Base-by-base conservation (phyloP, 1,140 invertebrate species). In the Drosophila malerkotliana region DNA sequence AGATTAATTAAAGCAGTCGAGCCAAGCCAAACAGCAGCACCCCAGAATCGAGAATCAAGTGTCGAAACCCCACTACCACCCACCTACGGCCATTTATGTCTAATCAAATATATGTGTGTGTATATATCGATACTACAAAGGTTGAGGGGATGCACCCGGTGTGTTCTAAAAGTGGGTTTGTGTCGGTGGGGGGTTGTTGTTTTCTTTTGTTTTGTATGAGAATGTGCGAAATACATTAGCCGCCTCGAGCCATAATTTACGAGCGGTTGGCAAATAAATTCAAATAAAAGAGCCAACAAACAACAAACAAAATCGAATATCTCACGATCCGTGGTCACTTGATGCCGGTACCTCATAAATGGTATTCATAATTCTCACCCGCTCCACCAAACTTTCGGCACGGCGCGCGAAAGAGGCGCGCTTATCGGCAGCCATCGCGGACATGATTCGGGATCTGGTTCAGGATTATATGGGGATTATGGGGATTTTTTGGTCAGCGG, bases 341-440 rank as follows among this genome's bases (percentile, higher is more conserved):
- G 72, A 91, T 91, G 85, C 80, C 81, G 77, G 45, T 84, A 84
- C 91, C 91, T 92, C 91, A 61, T 90, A 92, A 53, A 92, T 92
- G 76, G 88, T 90, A 69, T 92, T 92, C 79, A 92, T 74, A 74
- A 91, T 67, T 92, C 91, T 92, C 91, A 92, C 91, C 91, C 91
- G 73, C 90, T 92, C 91, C 72, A 92, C 73, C 54, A 92, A 64
- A 69, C 90, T 91, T 34, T 92, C 91, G 28, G 91, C 91, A 39
- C 91, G 88, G n/a, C 91, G 79, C 53, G 91, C 91, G 76, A 92
- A 92, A 1, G 79, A 90, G 49, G 84, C 88, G 53, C 91, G 87
- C 72, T 88, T 90, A 12, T 90, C 75, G 30, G 78, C 78, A 26
- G 79, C 79, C 55, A 58, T 21, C 34, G 55, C 45, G 39, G 82